phyloP scores from a whole-genome alignment of 2,888 invertebrate species.

The Acrobasis consociella region DNA sequence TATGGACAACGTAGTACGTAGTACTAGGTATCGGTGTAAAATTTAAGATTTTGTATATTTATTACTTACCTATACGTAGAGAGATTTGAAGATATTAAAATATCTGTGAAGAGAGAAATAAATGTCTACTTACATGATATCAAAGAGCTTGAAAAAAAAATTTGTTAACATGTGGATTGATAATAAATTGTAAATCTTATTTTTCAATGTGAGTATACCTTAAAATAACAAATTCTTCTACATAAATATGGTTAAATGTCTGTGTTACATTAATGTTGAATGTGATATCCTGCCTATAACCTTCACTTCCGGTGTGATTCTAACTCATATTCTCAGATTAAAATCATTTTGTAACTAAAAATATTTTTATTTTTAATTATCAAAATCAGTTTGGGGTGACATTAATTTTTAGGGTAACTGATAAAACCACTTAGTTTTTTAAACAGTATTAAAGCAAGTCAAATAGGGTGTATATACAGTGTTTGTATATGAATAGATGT shows the following conservation, averaged over 20 bases:
- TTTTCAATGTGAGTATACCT: slow-evolving; percentile 24
- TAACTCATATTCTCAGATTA: slow-evolving; percentile 67
- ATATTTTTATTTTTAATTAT: slow-evolving; percentile 13
- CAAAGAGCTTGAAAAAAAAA: slow-evolving; percentile 29
- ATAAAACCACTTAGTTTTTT: no score
- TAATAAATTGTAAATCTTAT: slow-evolving; percentile 13
- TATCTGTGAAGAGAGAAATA: slow-evolving; percentile 16
- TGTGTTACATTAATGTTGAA: slow-evolving; percentile 71
- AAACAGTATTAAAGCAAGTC: no score
- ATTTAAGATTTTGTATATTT: slow-evolving; percentile 15
- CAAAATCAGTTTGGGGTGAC: no score
- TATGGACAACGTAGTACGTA: not conserved
- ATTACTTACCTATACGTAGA: not conserved
- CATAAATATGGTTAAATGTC: slow-evolving; percentile 25
- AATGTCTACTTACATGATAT: slow-evolving; percentile 11
- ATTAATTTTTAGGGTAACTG: no score
- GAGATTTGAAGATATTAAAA: not conserved
- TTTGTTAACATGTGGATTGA: slow-evolving; percentile 14
- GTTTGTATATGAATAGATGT: no score
- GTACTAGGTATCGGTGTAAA: not conserved
- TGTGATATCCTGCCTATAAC: slow-evolving; percentile 81
- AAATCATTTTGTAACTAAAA: slow-evolving; percentile 65
- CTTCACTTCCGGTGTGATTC: slow-evolving; percentile 73
- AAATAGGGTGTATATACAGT: no score
- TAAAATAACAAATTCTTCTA: slow-evolving; percentile 16